Evolutionary conservation across 2,797 vertebrate species (phyloP).

Genomic region (Oophaga sylvatica): DNA sequence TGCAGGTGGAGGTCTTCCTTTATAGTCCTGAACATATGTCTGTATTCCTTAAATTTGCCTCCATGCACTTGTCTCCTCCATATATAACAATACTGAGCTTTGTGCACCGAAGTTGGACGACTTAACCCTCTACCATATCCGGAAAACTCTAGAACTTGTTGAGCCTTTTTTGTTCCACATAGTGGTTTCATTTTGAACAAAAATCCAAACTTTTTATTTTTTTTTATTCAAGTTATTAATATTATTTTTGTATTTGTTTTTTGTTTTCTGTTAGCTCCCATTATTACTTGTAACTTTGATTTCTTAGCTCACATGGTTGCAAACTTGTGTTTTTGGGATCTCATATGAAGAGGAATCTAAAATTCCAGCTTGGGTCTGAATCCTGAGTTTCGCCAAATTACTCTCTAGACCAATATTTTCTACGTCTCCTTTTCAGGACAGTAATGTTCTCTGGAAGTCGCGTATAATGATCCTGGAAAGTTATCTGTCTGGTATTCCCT

Average conservation of each 20-base stretch:
- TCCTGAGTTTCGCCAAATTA: neutral
- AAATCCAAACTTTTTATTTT: neutral
- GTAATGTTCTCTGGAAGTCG: neutral
- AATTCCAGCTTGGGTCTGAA: neutral
- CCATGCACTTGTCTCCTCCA: constrained; percentile 4
- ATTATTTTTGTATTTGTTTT: neutral
- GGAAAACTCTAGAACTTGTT: constrained; percentile 11
- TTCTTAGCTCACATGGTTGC: neutral
- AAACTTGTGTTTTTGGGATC: neutral
- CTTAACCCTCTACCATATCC: neutral
- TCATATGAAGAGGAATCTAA: neutral
- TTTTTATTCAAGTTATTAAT: neutral
- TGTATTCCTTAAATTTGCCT: neutral
- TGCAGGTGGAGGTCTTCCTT: neutral
- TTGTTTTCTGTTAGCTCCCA: neutral
- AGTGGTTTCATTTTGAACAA: no score
- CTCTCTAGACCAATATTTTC: neutral
- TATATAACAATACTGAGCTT: constrained; percentile 8
- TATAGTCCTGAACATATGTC: neutral
- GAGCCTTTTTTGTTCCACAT: neutral
- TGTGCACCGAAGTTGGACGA: neutral
- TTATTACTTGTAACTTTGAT: neutral
- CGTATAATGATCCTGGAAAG: neutral
- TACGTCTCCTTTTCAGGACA: neutral
- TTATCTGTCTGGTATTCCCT: constrained; percentile 13